Conservation (phyloP, 2,797 vertebrate genomes). For the Buceros bicornis region DNA sequence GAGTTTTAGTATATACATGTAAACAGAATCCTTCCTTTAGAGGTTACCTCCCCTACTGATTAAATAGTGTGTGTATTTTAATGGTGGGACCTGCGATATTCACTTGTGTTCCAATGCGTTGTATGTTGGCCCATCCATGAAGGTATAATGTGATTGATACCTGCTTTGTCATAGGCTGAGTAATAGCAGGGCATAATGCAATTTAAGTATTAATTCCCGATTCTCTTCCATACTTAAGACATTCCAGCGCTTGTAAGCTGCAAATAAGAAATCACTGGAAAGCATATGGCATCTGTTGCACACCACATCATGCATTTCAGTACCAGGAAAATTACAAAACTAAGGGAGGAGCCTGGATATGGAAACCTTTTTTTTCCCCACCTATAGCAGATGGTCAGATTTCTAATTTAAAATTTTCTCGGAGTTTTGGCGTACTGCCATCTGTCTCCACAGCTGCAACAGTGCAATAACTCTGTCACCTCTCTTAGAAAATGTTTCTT, state of each 20-base stretch:
- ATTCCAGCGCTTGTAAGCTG: neutral
- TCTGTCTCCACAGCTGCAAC: conserved; percentile 62
- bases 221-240: neutral
- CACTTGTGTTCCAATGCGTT: neutral
- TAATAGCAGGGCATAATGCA: neutral
- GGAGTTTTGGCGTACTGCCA: conserved; percentile 49
- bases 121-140: neutral
- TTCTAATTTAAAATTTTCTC: conserved; percentile 60
- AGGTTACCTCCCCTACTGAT: neutral
- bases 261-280: neutral
- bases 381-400: conserved; percentile 58
- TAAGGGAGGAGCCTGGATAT: neutral
- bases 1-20: neutral
- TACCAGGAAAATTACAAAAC: conserved; percentile 5
- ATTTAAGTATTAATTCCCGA: neutral
- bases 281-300: neutral
- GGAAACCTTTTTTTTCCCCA: neutral
- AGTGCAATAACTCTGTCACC: conserved; percentile 65
- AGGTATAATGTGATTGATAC: neutral
- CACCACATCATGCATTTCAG: neutral
- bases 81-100: neutral
- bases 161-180: neutral
- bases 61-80: accelerated
- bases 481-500: conserved; percentile 63
- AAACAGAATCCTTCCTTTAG: neutral